These are phyloP conservation scores for Leptobrachium ailaonicum DNA, from an alignment of 2,113 vertebrate genomes.

Conservation along the genomic window DNA sequence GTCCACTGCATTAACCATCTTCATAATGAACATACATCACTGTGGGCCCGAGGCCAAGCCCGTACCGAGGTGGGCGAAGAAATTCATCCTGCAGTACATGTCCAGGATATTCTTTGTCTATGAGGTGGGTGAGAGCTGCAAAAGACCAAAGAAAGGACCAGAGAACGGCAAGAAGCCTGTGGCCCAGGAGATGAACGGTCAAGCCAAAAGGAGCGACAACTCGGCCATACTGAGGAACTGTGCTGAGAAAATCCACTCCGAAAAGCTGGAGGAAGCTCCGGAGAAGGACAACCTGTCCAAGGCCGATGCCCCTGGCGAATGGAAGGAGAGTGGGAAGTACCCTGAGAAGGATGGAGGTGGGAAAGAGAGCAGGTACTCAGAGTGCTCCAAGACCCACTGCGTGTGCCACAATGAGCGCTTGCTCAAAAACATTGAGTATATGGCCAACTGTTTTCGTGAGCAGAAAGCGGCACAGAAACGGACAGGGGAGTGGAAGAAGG, in stretches of 20 bases:
- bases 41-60: conserved; percentile 81
- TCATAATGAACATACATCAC: conserved; percentile 89
- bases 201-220: conserved; percentile 53
- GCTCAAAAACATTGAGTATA: conserved; percentile 74
- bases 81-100: conserved; percentile 77
- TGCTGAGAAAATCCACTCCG: not conserved
- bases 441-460: conserved; percentile 76
- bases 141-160: conserved; percentile 55
- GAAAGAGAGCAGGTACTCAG: not conserved
- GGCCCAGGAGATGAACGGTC: conserved; percentile 56
- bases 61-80: conserved; percentile 80
- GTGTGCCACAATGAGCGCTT: conserved; percentile 71
- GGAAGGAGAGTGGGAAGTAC: conserved; percentile 52
- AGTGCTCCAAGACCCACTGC: conserved; percentile 56
- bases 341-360: conserved; percentile 55
- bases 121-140: conserved; percentile 77
- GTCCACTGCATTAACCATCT: conserved; percentile 86
- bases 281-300: conserved; percentile 49
- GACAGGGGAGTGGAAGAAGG: conserved; percentile 81
- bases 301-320: conserved; percentile 47
- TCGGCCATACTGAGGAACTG: conserved; percentile 40
- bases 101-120: conserved; percentile 80
- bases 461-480: conserved; percentile 75
- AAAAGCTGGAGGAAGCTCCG: conserved; percentile 45
- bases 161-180: conserved; percentile 51